Base-by-base conservation (phyloP, 2,113 vertebrate species). In the Catharus bicknelli region DNA sequence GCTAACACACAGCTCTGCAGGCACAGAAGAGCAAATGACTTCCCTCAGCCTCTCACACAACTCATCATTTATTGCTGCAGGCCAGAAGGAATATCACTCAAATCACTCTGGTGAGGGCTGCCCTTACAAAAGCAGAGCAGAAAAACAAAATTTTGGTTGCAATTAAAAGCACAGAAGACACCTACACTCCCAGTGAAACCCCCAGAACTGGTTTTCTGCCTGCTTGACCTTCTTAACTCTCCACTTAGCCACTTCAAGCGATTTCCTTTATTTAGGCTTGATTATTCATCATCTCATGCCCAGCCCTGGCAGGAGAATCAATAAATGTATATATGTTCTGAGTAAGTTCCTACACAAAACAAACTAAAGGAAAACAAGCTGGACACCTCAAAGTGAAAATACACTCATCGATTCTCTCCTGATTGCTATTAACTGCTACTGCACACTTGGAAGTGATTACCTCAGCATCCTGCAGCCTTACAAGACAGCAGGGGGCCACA, bases 401-500 rank as follows among this genome's bases (percentile, higher is more conserved):
- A 16, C 20, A 32, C 18, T 19, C 32, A 58, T 45, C 0, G 5
- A 77, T 88, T 83, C 55, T 83, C 55, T 66, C 69, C 47, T 83
- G 79, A 45, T 55, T 88, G 68, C 64, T 86, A 6, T 81, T 55
- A 81, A 59, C 47, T 54, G 22, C 70, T 80, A 2, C 36, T 80
- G 63, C 55, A 67, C 27, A 8, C 78, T 69, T 29, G 55, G 45
- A 7, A 45, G 54, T 14, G 45, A 86, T 86, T 38, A 45, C 34
- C 47, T 91, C 40, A 0, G 0, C 13, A n/a, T 62, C 88, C 48
- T 72, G 32, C 91, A 81, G 42, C 40, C 29, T 32, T 21, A 6
- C 38, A 19, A 54, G 76, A 90, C 83, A 94, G 85, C 83, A 95
- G 90, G 80, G 90, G 88, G 83, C 83, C 88, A 92, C 94, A 93